Evolutionary conservation across 2,888 invertebrate species (phyloP).

Genomic region (Zygothrica quintamaculata): DNA sequence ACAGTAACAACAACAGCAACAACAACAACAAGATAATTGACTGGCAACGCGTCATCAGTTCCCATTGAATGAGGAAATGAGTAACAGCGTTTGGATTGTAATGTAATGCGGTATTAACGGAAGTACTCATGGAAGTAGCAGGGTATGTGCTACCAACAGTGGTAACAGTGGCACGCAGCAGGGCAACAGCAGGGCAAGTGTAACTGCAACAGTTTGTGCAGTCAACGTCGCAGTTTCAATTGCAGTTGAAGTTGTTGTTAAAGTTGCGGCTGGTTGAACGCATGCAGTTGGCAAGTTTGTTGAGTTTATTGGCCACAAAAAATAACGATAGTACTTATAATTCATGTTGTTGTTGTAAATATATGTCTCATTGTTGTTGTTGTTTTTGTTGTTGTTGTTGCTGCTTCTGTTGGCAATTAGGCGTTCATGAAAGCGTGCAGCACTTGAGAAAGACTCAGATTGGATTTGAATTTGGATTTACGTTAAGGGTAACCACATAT

Average conservation of each 20-base stretch:
- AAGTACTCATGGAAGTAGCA: conserved; percentile 41
- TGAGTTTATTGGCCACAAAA: conserved; percentile 78
- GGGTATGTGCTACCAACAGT: conserved; percentile 24
- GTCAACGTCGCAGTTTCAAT: conserved; percentile 18
- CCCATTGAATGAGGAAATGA: conserved; percentile 44
- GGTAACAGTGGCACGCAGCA: conserved; percentile 9
- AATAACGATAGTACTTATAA: conserved; percentile 44
- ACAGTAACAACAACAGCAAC: too few relatives aligned
- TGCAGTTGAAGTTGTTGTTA: conserved; percentile 43
- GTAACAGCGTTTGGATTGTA: conserved; percentile 44
- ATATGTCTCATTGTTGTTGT: too few relatives aligned
- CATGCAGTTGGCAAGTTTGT: conserved; percentile 62
- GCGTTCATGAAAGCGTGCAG: conserved; percentile 75
- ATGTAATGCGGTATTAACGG: conserved; percentile 58
- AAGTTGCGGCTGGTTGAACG: conserved; percentile 74
- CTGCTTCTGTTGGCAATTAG: conserved; percentile 55
- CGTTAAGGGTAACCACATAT: conserved; percentile 4
- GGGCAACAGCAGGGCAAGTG: conserved; percentile 39
- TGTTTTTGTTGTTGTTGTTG: conserved; percentile 26
- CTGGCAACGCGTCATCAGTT: conserved; percentile 67
- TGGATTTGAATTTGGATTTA: conserved; percentile 18
- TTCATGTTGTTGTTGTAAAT: conserved; percentile 20
- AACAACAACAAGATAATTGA: too few relatives aligned
- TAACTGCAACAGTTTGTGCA: conserved; percentile 33
- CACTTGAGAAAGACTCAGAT: conserved; percentile 18